Conservation (phyloP, 2,797 vertebrate genomes). For the Melopsittacus undulatus region DNA sequence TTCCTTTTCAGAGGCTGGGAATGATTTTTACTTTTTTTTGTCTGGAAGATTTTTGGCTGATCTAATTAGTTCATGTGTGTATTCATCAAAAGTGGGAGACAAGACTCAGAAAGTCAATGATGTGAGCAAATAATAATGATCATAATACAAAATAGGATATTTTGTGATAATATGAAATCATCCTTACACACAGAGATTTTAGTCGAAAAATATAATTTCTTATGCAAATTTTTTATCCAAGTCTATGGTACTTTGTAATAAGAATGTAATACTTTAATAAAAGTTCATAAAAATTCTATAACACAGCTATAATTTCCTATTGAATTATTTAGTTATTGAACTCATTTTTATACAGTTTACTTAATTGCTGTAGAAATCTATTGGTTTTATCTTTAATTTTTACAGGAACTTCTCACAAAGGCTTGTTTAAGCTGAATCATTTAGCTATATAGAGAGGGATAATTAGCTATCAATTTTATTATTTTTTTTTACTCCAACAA, state of each 20-base stretch:
- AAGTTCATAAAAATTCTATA: constrained; percentile 56
- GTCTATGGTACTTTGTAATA: neutral
- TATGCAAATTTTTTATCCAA: constrained; percentile 7
- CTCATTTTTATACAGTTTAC: constrained; percentile 20
- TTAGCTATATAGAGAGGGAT: neutral
- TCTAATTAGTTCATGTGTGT: neutral
- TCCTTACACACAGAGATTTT: neutral
- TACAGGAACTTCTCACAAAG: neutral
- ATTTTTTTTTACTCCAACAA: neutral
- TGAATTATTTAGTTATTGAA: constrained; percentile 55
- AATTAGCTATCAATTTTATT: neutral
- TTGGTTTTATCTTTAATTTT: constrained; percentile 17
- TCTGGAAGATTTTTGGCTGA: neutral
- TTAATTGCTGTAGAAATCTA: constrained; percentile 35
- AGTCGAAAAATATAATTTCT: neutral
- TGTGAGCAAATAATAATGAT: constrained; percentile 7
- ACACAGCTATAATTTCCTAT: constrained; percentile 28
- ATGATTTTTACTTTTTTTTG: neutral
- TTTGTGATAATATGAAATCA: constrained; percentile 17
- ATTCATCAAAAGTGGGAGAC: neutral
- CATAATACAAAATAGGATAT: neutral
- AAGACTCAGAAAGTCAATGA: neutral
- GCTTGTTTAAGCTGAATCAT: constrained; percentile 37
- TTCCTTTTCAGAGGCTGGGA: neutral
- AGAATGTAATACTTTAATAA: constrained; percentile 30